Conservation (phyloP, 1,140 invertebrate species). For the Epicauta chinensis region DNA sequence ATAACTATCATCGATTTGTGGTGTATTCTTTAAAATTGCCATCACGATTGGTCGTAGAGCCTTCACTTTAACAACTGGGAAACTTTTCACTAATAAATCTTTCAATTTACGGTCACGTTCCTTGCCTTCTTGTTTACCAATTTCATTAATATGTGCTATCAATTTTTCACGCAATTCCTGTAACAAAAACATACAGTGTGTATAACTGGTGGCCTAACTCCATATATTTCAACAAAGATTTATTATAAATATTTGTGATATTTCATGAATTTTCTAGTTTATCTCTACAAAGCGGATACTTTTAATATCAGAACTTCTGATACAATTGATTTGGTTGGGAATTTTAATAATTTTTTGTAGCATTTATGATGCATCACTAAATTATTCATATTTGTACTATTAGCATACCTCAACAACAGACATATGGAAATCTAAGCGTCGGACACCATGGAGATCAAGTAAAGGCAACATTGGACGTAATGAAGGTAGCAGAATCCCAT, state of each 20-base stretch:
- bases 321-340: not conserved
- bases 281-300: too few species aligned
- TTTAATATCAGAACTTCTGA: too few species aligned
- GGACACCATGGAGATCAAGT: slow-evolving; percentile 87
- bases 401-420: slow-evolving; percentile 77
- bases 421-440: slow-evolving; percentile 88
- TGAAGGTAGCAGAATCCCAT: slow-evolving; percentile 90
- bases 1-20: slow-evolving; percentile 91
- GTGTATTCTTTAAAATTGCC: slow-evolving; percentile 87
- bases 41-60: slow-evolving; percentile 93
- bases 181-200: slow-evolving; percentile 28
- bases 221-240: too few species aligned
- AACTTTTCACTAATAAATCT: slow-evolving; percentile 87
- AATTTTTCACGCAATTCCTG: slow-evolving; percentile 83
- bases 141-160: slow-evolving; percentile 80
- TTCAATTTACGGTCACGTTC: slow-evolving; percentile 84
- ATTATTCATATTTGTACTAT: not conserved
- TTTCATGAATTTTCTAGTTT: too few species aligned
- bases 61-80: slow-evolving; percentile 86
- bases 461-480: slow-evolving; percentile 89
- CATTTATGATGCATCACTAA: too few species aligned
- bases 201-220: too few species aligned
- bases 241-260: too few species aligned
- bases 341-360: slow-evolving; percentile 4
- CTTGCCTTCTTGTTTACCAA: slow-evolving; percentile 68